Evolutionary conservation across 1,140 invertebrate genomes (phyloP), one percentile per base, ranked within the genome.

Genomic region (Coptotermes formosanus): DNA sequence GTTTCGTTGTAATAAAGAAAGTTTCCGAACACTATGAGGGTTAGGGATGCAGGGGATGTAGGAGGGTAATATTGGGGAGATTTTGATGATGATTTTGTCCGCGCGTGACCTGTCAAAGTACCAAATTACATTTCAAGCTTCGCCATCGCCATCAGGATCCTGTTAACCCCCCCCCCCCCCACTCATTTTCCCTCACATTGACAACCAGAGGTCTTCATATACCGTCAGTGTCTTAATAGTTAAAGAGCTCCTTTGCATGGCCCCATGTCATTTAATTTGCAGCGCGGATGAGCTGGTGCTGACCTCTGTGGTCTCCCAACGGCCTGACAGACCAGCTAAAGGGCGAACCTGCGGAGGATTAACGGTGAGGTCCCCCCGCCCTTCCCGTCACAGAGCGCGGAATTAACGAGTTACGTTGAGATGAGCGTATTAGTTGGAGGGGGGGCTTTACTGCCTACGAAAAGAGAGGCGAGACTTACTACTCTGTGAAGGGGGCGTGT

Each of bases 61-160:
- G 45, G 11, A 48, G 45, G 45, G 14, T 48, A 16, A 48, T 21
- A 16, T 21, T 55, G 52, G 52, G 52, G 45, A 48, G 45, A 48
- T 48, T 48, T 55, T 55, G 52, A 21, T 55, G 19, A 55, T 55
- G 52, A 55, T 55, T 55, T 55, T 55, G 52, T 8, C n/a, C 0
- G 64, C 25, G n/a, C 64, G 64, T 75, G 64, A 75, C 64, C 64
- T 75, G 64, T 75, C 64, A 75, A 75, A 75, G 64, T 75, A 75
- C 25, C 64, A 75, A 75, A 75, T 75, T 75, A 75, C 64, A 75
- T 75, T 30, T 25, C 64, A 75, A 30, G 25, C 64, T 55, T 19
- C 16, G 3, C 52, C 52, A 21, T 19, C 14, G 52, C 14, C 19
- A 4, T 55, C 52, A 48, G 48, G 3, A 16, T 48, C 52, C 38